Evolutionary conservation across 2,797 vertebrate genomes (phyloP).

Genomic region (Pseudocheirus occidentalis): DNA sequence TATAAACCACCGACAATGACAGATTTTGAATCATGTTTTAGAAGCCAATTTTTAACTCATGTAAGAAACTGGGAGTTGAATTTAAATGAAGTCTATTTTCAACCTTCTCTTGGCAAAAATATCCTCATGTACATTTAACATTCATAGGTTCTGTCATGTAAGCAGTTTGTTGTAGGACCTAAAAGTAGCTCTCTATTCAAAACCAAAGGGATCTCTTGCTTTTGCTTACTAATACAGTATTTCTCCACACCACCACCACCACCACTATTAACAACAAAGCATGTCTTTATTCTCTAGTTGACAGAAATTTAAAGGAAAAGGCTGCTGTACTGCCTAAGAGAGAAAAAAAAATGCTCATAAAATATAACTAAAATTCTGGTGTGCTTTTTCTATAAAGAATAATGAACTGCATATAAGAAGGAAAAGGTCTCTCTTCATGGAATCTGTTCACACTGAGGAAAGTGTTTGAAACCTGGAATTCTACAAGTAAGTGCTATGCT

Average conservation of each 20-base stretch:
- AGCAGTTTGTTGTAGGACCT: neutral
- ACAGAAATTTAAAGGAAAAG: constrained; percentile 76
- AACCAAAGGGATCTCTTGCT: constrained; percentile 70
- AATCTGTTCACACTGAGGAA: constrained; percentile 59
- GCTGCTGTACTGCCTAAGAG: constrained; percentile 73
- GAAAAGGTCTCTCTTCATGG: constrained; percentile 7
- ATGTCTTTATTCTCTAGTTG: constrained; percentile 79
- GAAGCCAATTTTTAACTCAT: constrained; percentile 46
- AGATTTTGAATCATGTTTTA: constrained; percentile 51
- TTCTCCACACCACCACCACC: constrained; percentile 70
- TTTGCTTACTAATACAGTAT: constrained; percentile 72
- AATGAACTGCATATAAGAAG: constrained; percentile 38
- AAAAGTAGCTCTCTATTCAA: constrained; percentile 41
- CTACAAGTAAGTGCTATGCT: constrained; percentile 62
- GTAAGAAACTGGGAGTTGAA: constrained; percentile 34
- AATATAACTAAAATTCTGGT: constrained; percentile 66
- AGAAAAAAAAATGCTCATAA: constrained; percentile 66
- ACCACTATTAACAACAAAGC: constrained; percentile 78
- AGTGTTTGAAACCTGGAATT: constrained; percentile 59
- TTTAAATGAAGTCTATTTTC: neutral
- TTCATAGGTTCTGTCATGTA: neutral
- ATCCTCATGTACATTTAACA: neutral
- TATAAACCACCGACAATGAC: neutral
- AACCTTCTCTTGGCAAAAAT: neutral
- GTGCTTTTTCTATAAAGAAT: constrained; percentile 55